phyloP scores from a whole-genome alignment of 1,140 invertebrate genomes.

The Macrocentrus cingulum region DNA sequence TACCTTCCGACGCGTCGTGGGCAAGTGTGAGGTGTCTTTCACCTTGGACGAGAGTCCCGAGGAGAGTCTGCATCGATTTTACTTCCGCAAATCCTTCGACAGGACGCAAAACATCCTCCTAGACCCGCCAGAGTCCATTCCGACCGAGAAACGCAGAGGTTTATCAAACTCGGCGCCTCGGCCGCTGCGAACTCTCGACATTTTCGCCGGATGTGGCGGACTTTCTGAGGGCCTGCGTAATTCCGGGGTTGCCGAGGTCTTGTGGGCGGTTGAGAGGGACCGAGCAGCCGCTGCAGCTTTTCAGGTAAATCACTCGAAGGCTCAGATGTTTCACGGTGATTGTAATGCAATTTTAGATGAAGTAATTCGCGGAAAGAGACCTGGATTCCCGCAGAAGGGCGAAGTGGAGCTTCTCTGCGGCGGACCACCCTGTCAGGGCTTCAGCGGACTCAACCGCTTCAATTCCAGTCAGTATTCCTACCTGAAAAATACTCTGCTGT shows the following conservation, averaged over 20 bases:
- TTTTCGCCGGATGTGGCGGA: conserved; percentile 86
- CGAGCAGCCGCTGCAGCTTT: conserved; percentile 79
- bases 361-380: conserved; percentile 58
- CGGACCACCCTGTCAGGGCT: conserved; percentile 91
- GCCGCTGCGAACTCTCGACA: conserved; percentile 71
- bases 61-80: conserved; percentile 70
- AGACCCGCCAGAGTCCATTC: conserved; percentile 65
- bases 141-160: too few relatives aligned
- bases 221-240: conserved; percentile 74
- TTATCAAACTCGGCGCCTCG: too few relatives aligned
- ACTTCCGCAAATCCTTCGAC: conserved; percentile 75
- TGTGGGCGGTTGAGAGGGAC: conserved; percentile 84
- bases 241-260: conserved; percentile 67
- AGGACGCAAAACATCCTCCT: conserved; percentile 63
- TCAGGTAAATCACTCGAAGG: conserved; percentile 73
- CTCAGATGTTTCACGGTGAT: conserved; percentile 78
- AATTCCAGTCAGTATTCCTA: conserved; percentile 84
- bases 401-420: conserved; percentile 85
- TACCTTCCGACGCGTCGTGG: too few relatives aligned
- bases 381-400: conserved; percentile 73
- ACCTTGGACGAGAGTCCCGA: too few relatives aligned
- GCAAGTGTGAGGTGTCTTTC: too few relatives aligned
- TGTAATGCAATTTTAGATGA: conserved; percentile 74
- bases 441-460: conserved; percentile 88
- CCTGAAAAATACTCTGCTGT: conserved; percentile 88